These are phyloP conservation scores for Diaprepes abbreviatus DNA, from an alignment of 2,888 invertebrate genomes.

Conservation along the genomic window DNA sequence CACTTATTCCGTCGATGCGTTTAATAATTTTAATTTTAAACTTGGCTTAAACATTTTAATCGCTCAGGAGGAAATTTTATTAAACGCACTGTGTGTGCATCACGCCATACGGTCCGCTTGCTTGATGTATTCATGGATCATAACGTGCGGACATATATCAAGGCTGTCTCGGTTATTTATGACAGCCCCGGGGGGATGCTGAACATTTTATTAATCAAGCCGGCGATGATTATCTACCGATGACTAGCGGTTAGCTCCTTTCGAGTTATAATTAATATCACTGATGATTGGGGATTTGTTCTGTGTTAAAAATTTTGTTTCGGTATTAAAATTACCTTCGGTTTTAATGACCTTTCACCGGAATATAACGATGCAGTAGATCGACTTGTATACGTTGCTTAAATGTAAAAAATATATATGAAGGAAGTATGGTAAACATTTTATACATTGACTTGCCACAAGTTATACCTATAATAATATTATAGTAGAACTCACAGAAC, in stretches of 20 bases:
- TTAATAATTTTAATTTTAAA: constrained; percentile 11
- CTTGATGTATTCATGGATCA: constrained; percentile 62
- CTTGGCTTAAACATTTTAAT: constrained; percentile 15
- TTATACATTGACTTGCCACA: no score
- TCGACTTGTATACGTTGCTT: neutral
- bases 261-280: constrained; percentile 51
- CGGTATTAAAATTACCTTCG: constrained; percentile 29
- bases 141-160: constrained; percentile 63
- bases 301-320: constrained; percentile 42
- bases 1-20: neutral
- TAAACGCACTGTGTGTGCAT: constrained; percentile 41
- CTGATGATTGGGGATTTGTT: constrained; percentile 46
- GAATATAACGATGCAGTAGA: constrained; percentile 4
- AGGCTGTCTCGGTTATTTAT: constrained; percentile 64
- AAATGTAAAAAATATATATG: neutral
- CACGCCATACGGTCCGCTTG: constrained; percentile 49
- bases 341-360: constrained; percentile 20
- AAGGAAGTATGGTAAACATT: no score
- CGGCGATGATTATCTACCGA: constrained; percentile 56
- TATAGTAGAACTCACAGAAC: no score
- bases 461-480: no score
- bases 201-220: constrained; percentile 60
- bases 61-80: constrained; percentile 44
- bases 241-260: constrained; percentile 50
- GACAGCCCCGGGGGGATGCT: constrained; percentile 55